Conservation (phyloP, 2,888 invertebrate genomes). For the Cosmorhoe ocellata region DNA sequence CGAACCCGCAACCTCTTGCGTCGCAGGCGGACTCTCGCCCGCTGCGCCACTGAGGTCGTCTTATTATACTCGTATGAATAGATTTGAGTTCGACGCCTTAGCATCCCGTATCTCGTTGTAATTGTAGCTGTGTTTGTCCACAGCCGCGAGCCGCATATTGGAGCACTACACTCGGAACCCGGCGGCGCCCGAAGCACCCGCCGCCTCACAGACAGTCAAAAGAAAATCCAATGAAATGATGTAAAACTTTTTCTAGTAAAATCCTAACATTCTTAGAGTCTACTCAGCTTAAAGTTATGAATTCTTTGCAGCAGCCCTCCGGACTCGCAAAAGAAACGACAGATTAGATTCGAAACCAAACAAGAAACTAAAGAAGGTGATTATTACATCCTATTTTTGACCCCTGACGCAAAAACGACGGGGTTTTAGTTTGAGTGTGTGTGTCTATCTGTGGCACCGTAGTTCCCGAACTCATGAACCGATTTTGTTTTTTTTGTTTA, state of each 20-base stretch:
- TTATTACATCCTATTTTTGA: background rate
- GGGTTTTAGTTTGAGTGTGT: no score
- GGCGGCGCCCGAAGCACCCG: conserved; percentile 47
- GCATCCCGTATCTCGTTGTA: no score
- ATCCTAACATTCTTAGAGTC: background rate
- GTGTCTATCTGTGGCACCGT: no score
- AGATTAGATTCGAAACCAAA: conserved; percentile 56
- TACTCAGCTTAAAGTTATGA: background rate
- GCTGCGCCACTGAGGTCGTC: no score
- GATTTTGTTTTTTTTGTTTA: no score
- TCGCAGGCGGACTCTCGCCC: no score
- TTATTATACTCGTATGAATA: no score
- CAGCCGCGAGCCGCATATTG: conserved; percentile 73
- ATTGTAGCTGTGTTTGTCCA: conserved; percentile 9
- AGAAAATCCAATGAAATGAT: conserved; percentile 44
- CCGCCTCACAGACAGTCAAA: conserved; percentile 47
- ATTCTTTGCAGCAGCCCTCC: conserved; percentile 40
- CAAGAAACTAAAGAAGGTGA: conserved; percentile 54
- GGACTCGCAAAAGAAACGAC: conserved; percentile 57
- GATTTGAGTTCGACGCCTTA: no score
- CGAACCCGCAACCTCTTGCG: no score
- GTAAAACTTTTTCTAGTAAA: background rate
- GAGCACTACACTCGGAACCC: conserved; percentile 74
- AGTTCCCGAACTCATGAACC: no score
- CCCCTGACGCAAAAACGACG: no score